phyloP scores from a whole-genome alignment of 2,888 invertebrate genomes.

The Synergus laeviventris region DNA sequence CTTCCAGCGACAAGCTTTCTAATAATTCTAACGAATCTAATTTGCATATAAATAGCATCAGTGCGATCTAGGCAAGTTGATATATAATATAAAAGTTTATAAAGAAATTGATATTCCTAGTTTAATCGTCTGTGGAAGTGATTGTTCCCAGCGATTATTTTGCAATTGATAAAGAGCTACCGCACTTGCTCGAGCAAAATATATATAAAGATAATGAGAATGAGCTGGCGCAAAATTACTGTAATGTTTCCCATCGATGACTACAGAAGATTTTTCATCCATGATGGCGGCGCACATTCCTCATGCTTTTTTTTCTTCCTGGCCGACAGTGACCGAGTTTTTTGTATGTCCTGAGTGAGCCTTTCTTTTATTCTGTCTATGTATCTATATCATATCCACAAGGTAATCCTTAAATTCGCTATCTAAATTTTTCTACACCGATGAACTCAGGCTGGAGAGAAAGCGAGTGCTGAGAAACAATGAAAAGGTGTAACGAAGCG shows the following conservation, averaged over 20 bases:
- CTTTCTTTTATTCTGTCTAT: conserved; percentile 15
- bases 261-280: conserved; percentile 1
- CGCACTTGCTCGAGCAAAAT: background rate
- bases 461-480: conserved; percentile 33
- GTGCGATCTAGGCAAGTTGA: background rate
- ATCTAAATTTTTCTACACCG: conserved; percentile 35
- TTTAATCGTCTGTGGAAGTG: background rate
- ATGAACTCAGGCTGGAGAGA: conserved; percentile 25
- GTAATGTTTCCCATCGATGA: conserved; percentile 16
- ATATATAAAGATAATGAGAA: background rate
- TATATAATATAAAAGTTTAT: conserved; percentile 9
- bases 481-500: conserved; percentile 39
- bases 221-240: background rate
- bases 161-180: background rate
- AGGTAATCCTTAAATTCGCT: conserved; percentile 18
- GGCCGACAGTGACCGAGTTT: conserved; percentile 4
- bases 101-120: conserved; percentile 8
- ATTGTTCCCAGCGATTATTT: background rate
- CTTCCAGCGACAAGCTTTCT: conserved; percentile 14
- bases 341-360: background rate
- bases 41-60: conserved; percentile 15
- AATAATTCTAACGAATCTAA: conserved; percentile 12
- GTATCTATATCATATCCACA: conserved; percentile 3
- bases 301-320: background rate
- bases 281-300: background rate